These are phyloP conservation scores for Acridotheres tristis DNA, from an alignment of 2,797 vertebrate species.

Conservation along the genomic window DNA sequence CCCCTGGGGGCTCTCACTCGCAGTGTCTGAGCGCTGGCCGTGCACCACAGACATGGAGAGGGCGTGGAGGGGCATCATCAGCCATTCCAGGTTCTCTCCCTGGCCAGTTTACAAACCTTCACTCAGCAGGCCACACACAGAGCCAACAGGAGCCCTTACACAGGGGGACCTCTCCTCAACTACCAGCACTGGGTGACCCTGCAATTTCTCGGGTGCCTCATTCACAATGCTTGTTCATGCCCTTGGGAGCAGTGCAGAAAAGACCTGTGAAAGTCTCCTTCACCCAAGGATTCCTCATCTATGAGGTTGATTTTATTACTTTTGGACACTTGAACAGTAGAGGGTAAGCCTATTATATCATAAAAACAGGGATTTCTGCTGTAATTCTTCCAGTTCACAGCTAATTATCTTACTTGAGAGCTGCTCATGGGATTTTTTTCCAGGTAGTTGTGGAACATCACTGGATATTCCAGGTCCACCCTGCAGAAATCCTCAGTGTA, in stretches of 20 bases:
- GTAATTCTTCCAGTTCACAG: background rate
- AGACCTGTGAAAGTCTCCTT: background rate
- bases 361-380: background rate
- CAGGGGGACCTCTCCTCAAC: background rate
- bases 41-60: fast-evolving
- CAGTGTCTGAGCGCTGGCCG: fast-evolving
- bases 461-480: background rate
- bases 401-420: constrained; percentile 12
- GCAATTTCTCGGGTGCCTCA: background rate
- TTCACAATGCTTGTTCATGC: background rate
- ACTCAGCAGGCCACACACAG: background rate
- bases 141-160: background rate
- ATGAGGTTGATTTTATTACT: background rate
- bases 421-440: background rate
- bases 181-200: background rate
- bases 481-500: background rate
- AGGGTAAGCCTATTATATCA: constrained; percentile 14
- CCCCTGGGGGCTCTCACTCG: fast-evolving
- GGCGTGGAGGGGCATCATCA: fast-evolving
- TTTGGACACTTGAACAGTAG: background rate
- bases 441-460: background rate
- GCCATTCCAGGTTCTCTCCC: background rate
- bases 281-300: background rate
- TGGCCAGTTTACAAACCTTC: background rate
- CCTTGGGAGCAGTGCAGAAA: background rate